These are phyloP conservation scores for Lottia gigantea DNA, from an alignment of 2,888 invertebrate species.

Conservation along the genomic window DNA sequence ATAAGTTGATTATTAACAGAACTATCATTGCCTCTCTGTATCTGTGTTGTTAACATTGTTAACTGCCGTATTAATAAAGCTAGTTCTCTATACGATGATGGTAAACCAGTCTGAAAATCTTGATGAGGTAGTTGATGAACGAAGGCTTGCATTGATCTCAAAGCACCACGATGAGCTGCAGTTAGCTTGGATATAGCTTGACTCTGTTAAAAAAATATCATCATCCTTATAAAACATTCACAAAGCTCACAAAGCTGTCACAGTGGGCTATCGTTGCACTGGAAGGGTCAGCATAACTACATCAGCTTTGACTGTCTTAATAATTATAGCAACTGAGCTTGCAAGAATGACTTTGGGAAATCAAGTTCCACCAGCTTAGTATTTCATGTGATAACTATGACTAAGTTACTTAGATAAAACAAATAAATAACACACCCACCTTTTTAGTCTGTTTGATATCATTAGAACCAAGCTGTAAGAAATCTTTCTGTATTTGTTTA, in stretches of 20 bases:
- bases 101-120: conserved; percentile 51
- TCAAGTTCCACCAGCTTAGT: not conserved
- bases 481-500: conserved; percentile 51
- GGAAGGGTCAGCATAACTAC: too few relatives aligned
- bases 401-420: not conserved
- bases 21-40: conserved; percentile 33
- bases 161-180: conserved; percentile 56
- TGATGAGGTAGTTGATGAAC: conserved; percentile 53
- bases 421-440: conserved; percentile 30
- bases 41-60: conserved; percentile 44
- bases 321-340: too few relatives aligned
- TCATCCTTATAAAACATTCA: too few relatives aligned
- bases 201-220: conserved; percentile 36
- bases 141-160: conserved; percentile 60
- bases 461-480: conserved; percentile 33
- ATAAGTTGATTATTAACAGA: conserved; percentile 40
- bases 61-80: conserved; percentile 51
- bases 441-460: conserved; percentile 47
- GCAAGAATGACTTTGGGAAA: too few relatives aligned
- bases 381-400: not conserved
- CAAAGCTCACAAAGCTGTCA: too few relatives aligned
- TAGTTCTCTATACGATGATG: conserved; percentile 55
- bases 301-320: too few relatives aligned
- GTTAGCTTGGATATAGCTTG: conserved; percentile 47
- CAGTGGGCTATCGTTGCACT: too few relatives aligned